A percentile compares a stretch with the other conserved stretches of the same genome.
Conservation (phyloP, 2,888 invertebrate genomes). For the Allolobophora icterica region DNA sequence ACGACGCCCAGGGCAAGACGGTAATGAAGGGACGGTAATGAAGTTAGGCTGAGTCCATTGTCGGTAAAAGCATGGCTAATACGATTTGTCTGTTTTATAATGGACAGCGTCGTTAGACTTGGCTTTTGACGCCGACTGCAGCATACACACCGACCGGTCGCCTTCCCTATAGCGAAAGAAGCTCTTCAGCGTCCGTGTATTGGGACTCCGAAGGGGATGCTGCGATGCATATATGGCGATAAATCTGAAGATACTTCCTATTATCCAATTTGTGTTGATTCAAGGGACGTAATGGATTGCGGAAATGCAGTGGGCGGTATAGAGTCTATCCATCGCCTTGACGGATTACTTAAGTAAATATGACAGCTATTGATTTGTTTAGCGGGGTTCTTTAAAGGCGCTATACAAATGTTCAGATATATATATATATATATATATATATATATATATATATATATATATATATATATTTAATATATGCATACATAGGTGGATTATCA, state of each 20-base stretch:
- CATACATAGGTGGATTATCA: background rate
- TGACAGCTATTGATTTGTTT: background rate
- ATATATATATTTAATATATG: no score
- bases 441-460: no score
- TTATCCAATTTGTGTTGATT: slow-evolving; percentile 17
- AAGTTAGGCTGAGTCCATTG: slow-evolving; percentile 11
- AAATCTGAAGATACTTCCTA: slow-evolving; percentile 6
- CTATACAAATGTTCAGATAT: no score
- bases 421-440: no score
- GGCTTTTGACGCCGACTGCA: background rate
- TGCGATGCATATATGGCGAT: slow-evolving; percentile 17
- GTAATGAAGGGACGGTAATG: slow-evolving; percentile 11
- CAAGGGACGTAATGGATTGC: background rate
- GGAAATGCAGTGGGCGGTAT: background rate
- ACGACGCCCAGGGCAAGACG: background rate
- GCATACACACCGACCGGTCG: background rate
- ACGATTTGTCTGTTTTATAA: slow-evolving; percentile 12
- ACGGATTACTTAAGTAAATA: background rate
- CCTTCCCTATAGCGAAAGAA: background rate
- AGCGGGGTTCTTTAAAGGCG: background rate
- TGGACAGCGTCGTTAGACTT: slow-evolving; percentile 8
- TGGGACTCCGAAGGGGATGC: background rate
- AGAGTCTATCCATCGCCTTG: background rate
- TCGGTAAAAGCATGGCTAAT: slow-evolving; percentile 11
- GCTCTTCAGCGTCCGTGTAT: background rate